Evolutionary conservation across 2,888 invertebrate species (phyloP).

Genomic region (Ramazzottius varieornatus): DNA sequence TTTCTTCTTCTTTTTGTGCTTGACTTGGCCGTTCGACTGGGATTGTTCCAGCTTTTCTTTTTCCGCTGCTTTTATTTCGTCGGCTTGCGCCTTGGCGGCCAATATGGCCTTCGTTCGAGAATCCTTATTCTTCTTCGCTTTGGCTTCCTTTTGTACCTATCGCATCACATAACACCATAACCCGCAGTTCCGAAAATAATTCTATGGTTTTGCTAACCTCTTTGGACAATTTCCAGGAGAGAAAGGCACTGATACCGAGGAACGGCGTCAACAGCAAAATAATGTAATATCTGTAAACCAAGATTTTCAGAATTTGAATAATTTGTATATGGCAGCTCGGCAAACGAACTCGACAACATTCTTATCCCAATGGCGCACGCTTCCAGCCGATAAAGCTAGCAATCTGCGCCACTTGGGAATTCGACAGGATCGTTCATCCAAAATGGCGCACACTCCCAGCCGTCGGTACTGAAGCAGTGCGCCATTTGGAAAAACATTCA

Average conservation of each 20-base stretch:
- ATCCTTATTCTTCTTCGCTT: background rate
- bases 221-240: conserved; percentile 29
- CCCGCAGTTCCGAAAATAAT: too few species aligned
- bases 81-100: background rate
- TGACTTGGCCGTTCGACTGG: background rate
- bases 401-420: too few species aligned
- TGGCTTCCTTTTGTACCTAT: background rate
- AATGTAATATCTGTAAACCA: conserved; percentile 28
- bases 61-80: background rate
- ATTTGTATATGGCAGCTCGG: too few species aligned
- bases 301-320: too few species aligned
- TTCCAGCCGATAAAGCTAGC: background rate
- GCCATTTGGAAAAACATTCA: too few species aligned
- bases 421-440: too few species aligned
- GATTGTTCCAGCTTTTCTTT: background rate
- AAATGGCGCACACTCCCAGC: too few species aligned
- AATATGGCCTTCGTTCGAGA: background rate
- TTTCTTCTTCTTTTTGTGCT: conserved; percentile 3
- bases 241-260: conserved; percentile 27
- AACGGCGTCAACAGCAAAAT: conserved; percentile 28
- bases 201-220: conserved; percentile 16
- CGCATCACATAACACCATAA: too few species aligned
- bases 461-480: too few species aligned
- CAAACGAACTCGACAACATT: too few species aligned
- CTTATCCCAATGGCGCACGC: too few species aligned